These are phyloP conservation scores for Phyllotis vaccarum DNA, from an alignment of 2,797 vertebrate species.

Conservation along the genomic window DNA sequence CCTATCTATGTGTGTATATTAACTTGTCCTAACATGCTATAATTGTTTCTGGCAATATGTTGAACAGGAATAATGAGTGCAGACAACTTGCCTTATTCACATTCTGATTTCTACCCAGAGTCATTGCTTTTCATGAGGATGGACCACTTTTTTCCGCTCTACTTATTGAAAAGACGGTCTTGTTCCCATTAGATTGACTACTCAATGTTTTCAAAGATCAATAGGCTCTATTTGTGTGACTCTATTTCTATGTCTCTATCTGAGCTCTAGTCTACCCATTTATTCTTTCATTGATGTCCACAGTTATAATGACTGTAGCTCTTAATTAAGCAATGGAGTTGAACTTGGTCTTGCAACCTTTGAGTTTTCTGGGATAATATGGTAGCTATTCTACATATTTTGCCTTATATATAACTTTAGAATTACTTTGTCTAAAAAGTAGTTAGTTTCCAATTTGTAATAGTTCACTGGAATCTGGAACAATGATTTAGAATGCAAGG, in stretches of 20 bases:
- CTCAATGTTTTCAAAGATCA: background rate
- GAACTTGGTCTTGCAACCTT: background rate
- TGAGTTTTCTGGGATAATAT: background rate
- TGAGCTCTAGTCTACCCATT: background rate
- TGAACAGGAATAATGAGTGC: slow-evolving; percentile 14
- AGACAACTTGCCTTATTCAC: background rate
- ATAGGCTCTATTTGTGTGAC: background rate
- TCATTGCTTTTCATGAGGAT: background rate
- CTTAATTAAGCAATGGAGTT: slow-evolving; percentile 25
- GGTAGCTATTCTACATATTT: background rate
- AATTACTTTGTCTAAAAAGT: background rate
- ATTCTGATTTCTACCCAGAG: background rate
- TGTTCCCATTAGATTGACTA: background rate
- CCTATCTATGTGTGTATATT: background rate
- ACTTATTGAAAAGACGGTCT: slow-evolving; percentile 33
- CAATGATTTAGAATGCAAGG: background rate
- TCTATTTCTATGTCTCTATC: slow-evolving; percentile 51
- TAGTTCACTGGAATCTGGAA: background rate
- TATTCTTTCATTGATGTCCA: background rate
- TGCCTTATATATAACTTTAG: slow-evolving; percentile 2
- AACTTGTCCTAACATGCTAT: slow-evolving; percentile 26
- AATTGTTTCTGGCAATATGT: background rate
- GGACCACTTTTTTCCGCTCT: background rate
- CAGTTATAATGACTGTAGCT: background rate
- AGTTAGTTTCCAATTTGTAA: too few species aligned